Evolutionary conservation across 1,140 invertebrate species (phyloP), one percentile per base, ranked within the genome.

Genomic region (Listronotus bonariensis): DNA sequence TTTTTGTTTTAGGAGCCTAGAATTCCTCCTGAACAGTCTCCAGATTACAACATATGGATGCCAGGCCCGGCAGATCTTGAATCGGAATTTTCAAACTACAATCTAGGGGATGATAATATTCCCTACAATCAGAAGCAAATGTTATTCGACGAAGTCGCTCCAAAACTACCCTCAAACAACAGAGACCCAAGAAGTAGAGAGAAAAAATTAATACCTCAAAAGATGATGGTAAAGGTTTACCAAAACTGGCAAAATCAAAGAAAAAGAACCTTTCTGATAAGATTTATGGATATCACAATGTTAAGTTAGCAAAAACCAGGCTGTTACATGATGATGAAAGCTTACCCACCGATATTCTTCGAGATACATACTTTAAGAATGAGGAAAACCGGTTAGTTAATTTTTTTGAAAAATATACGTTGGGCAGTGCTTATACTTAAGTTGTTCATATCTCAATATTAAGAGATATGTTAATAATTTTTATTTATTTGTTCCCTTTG

Each of bases 291-390:
- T 77, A 77, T 46, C 62, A 69, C 42, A 79, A 78, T 57, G 61
- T 76, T 3, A 58, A 72, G 57, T 65, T 72, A 42, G 67, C 78
- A 0, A 68, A 69, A 67, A 72, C 71, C 45, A 59, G 74, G 31
- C 54, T 78, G 15, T 41, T 78, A 6, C 70, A 73, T 26, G 72
- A 78, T 63, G 63, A 75, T 49, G 75, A 75, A 26, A 72, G 69
- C 41, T 59, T 75, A 26, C 77, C 77, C 8, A 76, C 61, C 4
- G 73, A 77, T 43, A 79, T 79, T 41, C 57, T 79, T n/a, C 68
- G 72, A 31, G 76, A 79, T 12, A 77, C 71, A 3, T 79, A 75
- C 63, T 72, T 77, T 38, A 77, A 78, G 70, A 78, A 76, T 59
- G 61, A 72, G 38, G 76, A 78, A 68, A 66, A 46, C 20, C 53